Evolutionary conservation across 2,888 invertebrate genomes (phyloP).

Genomic region (Seladonia tumulorum): DNA sequence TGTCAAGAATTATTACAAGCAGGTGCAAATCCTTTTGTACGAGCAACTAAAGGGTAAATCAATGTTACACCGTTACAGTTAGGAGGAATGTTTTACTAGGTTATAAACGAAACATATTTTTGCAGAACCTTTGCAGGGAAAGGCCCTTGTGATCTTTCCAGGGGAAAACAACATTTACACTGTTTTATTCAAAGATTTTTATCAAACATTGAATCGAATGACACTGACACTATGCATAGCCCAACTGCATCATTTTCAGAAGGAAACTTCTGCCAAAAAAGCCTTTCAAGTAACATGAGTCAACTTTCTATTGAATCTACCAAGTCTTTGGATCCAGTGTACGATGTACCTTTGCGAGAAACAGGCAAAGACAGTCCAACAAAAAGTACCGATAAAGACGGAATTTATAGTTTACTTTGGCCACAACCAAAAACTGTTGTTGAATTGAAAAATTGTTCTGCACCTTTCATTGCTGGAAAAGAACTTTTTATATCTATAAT

Average conservation of each 20-base stretch:
- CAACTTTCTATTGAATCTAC: slow-evolving; percentile 81
- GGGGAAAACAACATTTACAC: slow-evolving; percentile 76
- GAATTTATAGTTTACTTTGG: slow-evolving; percentile 85
- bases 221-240: slow-evolving; percentile 79
- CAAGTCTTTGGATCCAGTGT: slow-evolving; percentile 81
- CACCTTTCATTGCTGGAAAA: slow-evolving; percentile 84
- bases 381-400: slow-evolving; percentile 73
- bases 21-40: slow-evolving; percentile 86
- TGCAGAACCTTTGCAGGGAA: slow-evolving; percentile 81
- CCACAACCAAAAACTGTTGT: slow-evolving; percentile 87
- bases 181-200: slow-evolving; percentile 76
- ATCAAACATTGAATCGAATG: slow-evolving; percentile 76
- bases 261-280: slow-evolving; percentile 77
- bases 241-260: slow-evolving; percentile 75
- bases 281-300: slow-evolving; percentile 78
- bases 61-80: background rate
- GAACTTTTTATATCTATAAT: slow-evolving; percentile 84
- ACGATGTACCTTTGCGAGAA: slow-evolving; percentile 76
- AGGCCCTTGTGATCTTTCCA: slow-evolving; percentile 80
- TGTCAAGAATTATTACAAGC: slow-evolving; percentile 85
- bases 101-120: slow-evolving; percentile 3
- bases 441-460: slow-evolving; percentile 84
- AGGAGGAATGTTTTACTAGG: background rate
- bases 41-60: slow-evolving; percentile 85
- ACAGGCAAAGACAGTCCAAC: slow-evolving; percentile 76